A percentile compares a stretch with the other conserved stretches of the same genome.
Evolutionary conservation across 2,113 vertebrate species (phyloP).

Genomic region (Spheniscus mendiculus): DNA sequence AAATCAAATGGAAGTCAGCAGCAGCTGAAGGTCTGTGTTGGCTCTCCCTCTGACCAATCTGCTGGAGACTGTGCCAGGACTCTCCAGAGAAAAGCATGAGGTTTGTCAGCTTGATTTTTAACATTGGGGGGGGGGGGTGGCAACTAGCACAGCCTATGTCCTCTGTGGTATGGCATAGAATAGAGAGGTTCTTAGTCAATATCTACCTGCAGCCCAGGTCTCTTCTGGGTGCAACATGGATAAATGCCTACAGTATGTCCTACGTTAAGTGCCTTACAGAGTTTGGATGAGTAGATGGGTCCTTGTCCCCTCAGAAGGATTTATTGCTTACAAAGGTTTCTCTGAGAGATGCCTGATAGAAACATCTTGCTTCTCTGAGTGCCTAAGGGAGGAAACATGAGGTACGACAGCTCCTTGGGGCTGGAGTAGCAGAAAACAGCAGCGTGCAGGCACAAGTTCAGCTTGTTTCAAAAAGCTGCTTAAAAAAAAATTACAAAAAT

Average conservation of each 20-base stretch:
- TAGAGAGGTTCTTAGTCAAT: neutral
- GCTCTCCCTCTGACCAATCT: neutral
- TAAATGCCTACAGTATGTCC: neutral
- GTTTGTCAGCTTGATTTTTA: neutral
- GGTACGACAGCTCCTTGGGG: neutral
- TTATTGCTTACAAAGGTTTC: neutral
- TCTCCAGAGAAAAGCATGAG: neutral
- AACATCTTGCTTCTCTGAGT: neutral
- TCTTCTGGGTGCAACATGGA: neutral
- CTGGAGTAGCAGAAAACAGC: neutral
- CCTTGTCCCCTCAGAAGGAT: neutral
- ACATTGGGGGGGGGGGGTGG: accelerated
- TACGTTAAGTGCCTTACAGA: neutral
- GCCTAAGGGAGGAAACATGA: neutral
- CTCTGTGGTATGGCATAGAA: accelerated
- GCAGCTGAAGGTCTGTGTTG: neutral
- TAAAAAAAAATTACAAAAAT: neutral
- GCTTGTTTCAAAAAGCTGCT: neutral
- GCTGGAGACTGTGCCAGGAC: neutral
- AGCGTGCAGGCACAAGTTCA: neutral
- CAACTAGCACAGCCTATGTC: accelerated
- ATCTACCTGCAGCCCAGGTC: neutral
- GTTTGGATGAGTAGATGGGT: neutral
- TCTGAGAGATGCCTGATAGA: neutral
- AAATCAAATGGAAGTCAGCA: neutral